Conservation (phyloP, 2,797 vertebrate genomes). For the Pteronotus mesoamericanus region DNA sequence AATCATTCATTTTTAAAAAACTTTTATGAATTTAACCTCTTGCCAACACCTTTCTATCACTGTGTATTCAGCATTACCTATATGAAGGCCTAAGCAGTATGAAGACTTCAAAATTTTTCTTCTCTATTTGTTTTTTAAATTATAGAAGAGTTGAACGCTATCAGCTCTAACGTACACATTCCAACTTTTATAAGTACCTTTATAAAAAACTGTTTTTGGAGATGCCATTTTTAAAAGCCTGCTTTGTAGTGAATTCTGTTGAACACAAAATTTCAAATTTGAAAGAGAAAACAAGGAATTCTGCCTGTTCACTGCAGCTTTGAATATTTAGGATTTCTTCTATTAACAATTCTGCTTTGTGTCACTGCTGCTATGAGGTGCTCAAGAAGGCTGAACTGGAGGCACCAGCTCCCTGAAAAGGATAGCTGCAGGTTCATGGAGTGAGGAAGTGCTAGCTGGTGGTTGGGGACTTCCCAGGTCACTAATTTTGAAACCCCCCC, state of each 20-base stretch:
- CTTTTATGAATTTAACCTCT: conserved; percentile 34
- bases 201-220: conserved; percentile 34
- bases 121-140: conserved; percentile 39
- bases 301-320: background rate
- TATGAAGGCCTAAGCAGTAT: background rate
- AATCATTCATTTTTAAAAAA: background rate
- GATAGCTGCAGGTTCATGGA: background rate
- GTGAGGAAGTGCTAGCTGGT: conserved; percentile 21
- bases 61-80: background rate
- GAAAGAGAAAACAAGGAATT: background rate
- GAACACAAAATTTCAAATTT: conserved; percentile 42
- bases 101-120: conserved; percentile 10
- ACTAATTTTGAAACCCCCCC: conserved; percentile 65
- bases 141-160: background rate
- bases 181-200: background rate
- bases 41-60: background rate
- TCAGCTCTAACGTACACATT: conserved; percentile 47
- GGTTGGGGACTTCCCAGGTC: conserved; percentile 55
- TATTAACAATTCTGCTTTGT: conserved; percentile 31
- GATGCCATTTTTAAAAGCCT: background rate
- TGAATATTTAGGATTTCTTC: conserved; percentile 14
- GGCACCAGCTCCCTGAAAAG: background rate
- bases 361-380: background rate
- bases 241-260: conserved; percentile 26
- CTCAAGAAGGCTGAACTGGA: background rate